Percentiles rank a stretch among this genome's conserved stretches.
Evolutionary conservation across 1,140 invertebrate genomes (phyloP).

Genomic region (Pogonognathellus flavescens): DNA sequence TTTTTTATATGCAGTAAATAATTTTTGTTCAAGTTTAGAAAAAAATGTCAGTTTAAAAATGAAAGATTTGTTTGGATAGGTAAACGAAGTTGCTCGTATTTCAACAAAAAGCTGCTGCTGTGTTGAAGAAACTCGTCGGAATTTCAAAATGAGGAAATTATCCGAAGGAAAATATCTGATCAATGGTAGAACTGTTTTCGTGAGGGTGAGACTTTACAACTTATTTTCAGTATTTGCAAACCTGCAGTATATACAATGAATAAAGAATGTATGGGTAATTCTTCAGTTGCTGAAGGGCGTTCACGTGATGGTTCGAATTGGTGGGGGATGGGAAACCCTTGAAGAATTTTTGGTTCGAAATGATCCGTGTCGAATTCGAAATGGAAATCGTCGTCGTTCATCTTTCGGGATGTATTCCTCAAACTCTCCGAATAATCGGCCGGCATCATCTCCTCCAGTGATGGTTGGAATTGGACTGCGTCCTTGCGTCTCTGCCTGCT

Average conservation of each 20-base stretch:
- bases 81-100: constrained; percentile 69
- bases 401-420: constrained; percentile 17
- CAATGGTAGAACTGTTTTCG: constrained; percentile 84
- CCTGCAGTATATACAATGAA: no score
- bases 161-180: constrained; percentile 86
- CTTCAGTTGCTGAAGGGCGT: constrained; percentile 83
- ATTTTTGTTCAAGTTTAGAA: no score
- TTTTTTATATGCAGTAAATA: no score
- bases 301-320: constrained; percentile 89
- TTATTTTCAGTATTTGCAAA: no score
- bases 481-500: constrained; percentile 54
- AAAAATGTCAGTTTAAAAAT: no score
- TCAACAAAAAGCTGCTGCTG: constrained; percentile 68
- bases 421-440: constrained; percentile 32
- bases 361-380: constrained; percentile 81
- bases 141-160: constrained; percentile 81
- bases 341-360: constrained; percentile 91
- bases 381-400: constrained; percentile 37
- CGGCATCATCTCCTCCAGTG: constrained; percentile 57
- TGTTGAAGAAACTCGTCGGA: constrained; percentile 66
- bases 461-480: constrained; percentile 51
- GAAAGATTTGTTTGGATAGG: no score
- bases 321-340: constrained; percentile 85
- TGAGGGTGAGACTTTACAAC: constrained; percentile 74
- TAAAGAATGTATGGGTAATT: no score